Evolutionary conservation across 2,797 vertebrate genomes (phyloP), one percentile per base, ranked within the genome.

Genomic region (Limosa lapponica): DNA sequence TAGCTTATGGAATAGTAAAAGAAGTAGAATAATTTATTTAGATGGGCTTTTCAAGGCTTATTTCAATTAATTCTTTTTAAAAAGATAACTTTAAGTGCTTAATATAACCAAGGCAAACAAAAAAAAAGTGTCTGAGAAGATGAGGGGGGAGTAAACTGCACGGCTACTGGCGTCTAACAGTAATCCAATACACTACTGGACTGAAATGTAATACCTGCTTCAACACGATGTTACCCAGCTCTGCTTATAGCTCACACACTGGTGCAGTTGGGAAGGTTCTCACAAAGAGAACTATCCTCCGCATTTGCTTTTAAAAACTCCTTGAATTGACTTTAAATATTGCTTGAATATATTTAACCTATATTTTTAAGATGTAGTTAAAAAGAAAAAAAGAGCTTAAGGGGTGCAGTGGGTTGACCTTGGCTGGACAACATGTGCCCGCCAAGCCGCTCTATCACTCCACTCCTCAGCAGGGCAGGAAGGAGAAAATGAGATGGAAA

Each of bases 131-230:
- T 19, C 19, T 2, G 7, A 13, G 8, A 57, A 36, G 18, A 23
- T 22, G 13, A 46, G 20, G 8, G 24, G 36, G 18, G 34, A 77
- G 17, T 5, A n/a, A 72, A 59, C 10, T 34, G 32, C 65, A 67
- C 20, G 37, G 34, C 57, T 36, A 6, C 70, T 49, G 69, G 37
- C 54, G 71, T 54, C 37, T 16, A 32, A 28, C 41, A 86, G 94
- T 65, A 95, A 93, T 6, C 61, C 87, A 96, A 93, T 72, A 28
- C 48, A 64, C 25, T 4, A 30, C 12, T 2, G 23, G 58, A n/a
- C 61, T 90, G 94, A 95, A 96, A 96, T 22, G 54, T 58, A 93
- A 96, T 43, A 85, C 82, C 74, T 25, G 16, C 87, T 49, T 48
- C 82, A 67, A n/a, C 14, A 1, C 8, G 41, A 36, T 6, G 58